These are phyloP conservation scores for Erynnis tages DNA, from an alignment of 2,888 invertebrate genomes.

Conservation along the genomic window DNA sequence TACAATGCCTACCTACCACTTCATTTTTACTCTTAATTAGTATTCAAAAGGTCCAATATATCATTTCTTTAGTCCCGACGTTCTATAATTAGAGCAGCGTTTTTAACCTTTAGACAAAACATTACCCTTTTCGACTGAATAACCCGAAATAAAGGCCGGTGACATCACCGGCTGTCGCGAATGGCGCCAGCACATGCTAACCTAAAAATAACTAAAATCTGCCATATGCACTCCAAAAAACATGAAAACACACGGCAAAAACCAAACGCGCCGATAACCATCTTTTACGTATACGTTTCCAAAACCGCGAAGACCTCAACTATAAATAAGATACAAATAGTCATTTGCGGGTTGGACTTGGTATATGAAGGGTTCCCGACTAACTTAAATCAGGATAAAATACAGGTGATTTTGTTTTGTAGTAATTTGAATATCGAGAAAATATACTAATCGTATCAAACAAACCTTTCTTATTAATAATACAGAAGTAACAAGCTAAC, in stretches of 20 bases:
- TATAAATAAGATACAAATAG: constrained; percentile 59
- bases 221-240: constrained; percentile 70
- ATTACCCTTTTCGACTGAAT: constrained; percentile 61
- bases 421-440: no score
- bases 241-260: constrained; percentile 50
- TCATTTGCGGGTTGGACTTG: no score
- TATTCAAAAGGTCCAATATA: neutral
- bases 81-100: constrained; percentile 45
- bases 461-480: no score
- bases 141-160: constrained; percentile 65
- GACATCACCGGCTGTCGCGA: constrained; percentile 76
- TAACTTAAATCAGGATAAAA: no score
- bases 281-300: constrained; percentile 37
- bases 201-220: constrained; percentile 71
- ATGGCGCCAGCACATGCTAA: constrained; percentile 69
- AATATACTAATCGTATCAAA: no score
- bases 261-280: constrained; percentile 50
- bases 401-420: no score
- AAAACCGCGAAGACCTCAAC: constrained; percentile 46
- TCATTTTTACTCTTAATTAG: neutral
- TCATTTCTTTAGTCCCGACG: constrained; percentile 36
- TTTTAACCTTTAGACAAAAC: constrained; percentile 46
- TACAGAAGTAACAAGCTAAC: no score
- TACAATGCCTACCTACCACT: no score
- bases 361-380: no score